phyloP scores from a whole-genome alignment of 2,113 vertebrate genomes.

The Sus scrofa region T2T-Sscrofa CM000812.6:6648501-6649000 shows the following conservation, averaged over 20 bases:
- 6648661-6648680: not conserved
- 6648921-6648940: too few species aligned
- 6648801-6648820: not conserved
- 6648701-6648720: not conserved
- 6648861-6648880: constrained; percentile 13
- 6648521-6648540: not conserved
- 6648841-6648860: not conserved
- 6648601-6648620: not conserved
- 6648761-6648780: not conserved
- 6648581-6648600: not conserved
- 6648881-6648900: not conserved
- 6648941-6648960: too few species aligned
- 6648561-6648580: not conserved
- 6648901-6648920: too few species aligned
- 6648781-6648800: not conserved
- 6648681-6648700: not conserved
- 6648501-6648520: not conserved
- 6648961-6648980: too few species aligned
- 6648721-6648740: not conserved
- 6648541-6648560: not conserved
- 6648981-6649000: too few species aligned
- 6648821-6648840: not conserved
- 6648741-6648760: not conserved
- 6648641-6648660: not conserved
- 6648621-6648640: not conserved